Base-by-base conservation (phyloP, 1,140 invertebrate species). In the Hylaeus volcanicus region DNA sequence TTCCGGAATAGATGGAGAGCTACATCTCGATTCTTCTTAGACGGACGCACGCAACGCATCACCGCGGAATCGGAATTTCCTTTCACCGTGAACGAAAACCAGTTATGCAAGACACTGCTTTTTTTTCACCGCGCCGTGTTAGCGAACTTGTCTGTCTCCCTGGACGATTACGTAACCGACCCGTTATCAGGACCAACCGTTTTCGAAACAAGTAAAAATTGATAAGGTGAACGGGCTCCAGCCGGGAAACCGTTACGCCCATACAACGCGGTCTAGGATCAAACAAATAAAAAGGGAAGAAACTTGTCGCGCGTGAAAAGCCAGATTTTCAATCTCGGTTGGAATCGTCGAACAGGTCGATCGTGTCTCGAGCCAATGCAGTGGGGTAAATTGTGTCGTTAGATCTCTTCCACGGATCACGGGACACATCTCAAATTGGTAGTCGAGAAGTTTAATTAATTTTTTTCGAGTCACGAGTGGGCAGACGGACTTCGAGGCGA, bases 1-100 rank as follows among this genome's bases (percentile, higher is more conserved):
- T 81, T 85, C 83, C 66, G 48, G 51, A 64, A 74, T 78, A 78
- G 55, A 82, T 63, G 58, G 9, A 37, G 37, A 74, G 63, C 79
- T 63, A 63, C 70, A 82, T 79, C 68, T 72, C 70, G 74, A 85
- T 85, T 81, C 58, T 68, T 82, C 71, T 68, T 72, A 72, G 66
- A 74, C 65, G 65, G 77, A 71, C 61, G 53, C 45, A 39, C 58
- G 83, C 82, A 78, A 84, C 80, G 80, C 71, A 82, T 82, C 84
- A 70, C 69, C 79, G 79, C 72, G 79, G 78, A 87, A 87, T 84
- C 26, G 82, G 86, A 82, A 85, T 87, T 87, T 87, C 86, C 86
- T 87, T 85, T 87, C 86, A 82, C 82, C 73, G 26, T 74, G 69
- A 51, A 87, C 60, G 85, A 78, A 73, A 87, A 87, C 86, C 86